phyloP scores from a whole-genome alignment of 2,888 invertebrate genomes.

The Eurytoma adleriae region DNA sequence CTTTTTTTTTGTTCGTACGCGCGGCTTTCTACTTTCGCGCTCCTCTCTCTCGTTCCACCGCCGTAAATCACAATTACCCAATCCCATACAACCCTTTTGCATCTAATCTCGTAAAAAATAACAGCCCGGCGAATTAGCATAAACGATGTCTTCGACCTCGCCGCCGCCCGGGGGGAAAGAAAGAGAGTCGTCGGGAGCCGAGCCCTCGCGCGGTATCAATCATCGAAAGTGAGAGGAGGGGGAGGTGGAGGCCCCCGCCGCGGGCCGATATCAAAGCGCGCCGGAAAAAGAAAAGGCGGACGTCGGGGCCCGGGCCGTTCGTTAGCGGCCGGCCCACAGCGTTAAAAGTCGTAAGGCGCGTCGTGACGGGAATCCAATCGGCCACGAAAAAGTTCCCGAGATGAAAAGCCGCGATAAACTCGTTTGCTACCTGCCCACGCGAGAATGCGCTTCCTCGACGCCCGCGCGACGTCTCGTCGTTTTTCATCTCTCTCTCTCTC shows the following conservation, averaged over 20 bases:
- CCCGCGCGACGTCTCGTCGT: too few species aligned
- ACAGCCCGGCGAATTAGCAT: conserved; percentile 1
- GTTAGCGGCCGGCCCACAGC: too few species aligned
- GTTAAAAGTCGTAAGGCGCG: background rate
- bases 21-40: background rate
- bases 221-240: conserved; percentile 16
- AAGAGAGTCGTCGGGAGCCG: conserved; percentile 29
- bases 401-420: conserved; percentile 48
- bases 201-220: conserved; percentile 32
- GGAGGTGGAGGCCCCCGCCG: background rate
- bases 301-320: background rate
- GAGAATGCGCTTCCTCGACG: conserved; percentile 6
- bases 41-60: too few species aligned
- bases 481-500: background rate
- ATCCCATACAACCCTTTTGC: background rate
- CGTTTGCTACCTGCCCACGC: conserved; percentile 46
- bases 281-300: conserved; percentile 29
- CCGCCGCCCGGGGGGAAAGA: background rate
- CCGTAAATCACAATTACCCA: background rate
- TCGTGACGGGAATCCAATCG: conserved; percentile 39
- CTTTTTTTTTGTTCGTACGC: too few species aligned
- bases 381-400: conserved; percentile 14
- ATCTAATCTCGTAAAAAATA: background rate
- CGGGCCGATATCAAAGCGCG: conserved; percentile 11
- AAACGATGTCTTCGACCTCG: background rate